Percentiles rank a stretch among this genome's conserved stretches.
phyloP scores from a whole-genome alignment of 2,113 vertebrate species.

The Cinclus mexicanus region DNA sequence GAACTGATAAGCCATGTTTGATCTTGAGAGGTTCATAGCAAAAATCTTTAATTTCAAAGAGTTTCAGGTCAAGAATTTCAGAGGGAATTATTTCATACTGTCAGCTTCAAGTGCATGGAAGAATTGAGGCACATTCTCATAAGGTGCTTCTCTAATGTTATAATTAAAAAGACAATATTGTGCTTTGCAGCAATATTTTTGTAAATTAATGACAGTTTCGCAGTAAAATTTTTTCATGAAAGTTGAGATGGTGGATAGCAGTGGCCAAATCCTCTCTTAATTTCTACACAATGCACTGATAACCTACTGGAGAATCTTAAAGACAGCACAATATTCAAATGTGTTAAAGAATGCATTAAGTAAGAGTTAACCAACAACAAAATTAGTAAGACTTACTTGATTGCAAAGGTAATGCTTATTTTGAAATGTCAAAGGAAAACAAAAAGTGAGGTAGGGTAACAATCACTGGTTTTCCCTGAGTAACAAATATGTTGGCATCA shows the following conservation, averaged over 20 bases:
- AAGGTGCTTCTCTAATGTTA: background rate
- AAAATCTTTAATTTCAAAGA: background rate
- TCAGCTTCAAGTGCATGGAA: background rate
- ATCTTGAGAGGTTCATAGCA: background rate
- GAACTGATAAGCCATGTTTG: background rate
- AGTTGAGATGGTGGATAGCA: background rate
- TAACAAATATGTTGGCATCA: background rate
- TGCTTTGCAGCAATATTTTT: background rate
- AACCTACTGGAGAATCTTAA: background rate
- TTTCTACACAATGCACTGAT: background rate
- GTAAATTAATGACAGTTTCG: background rate
- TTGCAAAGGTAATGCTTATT: background rate
- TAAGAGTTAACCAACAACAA: background rate
- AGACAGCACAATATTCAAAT: background rate
- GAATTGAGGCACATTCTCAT: background rate
- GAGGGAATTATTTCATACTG: background rate
- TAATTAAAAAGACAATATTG: background rate
- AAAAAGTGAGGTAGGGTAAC: background rate
- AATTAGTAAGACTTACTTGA: background rate
- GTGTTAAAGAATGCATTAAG: background rate
- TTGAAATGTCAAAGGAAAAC: background rate
- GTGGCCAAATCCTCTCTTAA: rapidly evolving
- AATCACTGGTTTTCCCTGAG: background rate
- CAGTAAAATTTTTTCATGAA: background rate
- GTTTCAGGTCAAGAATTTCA: background rate